These are phyloP conservation scores for Helicoverpa assulta DNA, from an alignment of 2,888 invertebrate species.

Conservation along the genomic window DNA sequence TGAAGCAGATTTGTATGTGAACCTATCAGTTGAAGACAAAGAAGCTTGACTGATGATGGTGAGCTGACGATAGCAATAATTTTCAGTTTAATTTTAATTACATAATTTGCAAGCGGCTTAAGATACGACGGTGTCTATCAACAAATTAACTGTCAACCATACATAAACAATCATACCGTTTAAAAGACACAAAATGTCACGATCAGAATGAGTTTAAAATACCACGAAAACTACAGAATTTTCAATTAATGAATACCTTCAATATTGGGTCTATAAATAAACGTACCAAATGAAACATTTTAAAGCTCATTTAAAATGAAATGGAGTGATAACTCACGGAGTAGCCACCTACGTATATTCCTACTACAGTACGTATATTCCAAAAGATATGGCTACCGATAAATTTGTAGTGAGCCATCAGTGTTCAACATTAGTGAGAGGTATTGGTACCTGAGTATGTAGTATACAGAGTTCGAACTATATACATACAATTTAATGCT, in stretches of 20 bases:
- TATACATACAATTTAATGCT: neutral
- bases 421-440: slow-evolving; percentile 61
- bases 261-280: slow-evolving; percentile 3
- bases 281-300: slow-evolving; percentile 8
- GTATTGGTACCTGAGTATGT: slow-evolving; percentile 1
- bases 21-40: too few species aligned
- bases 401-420: slow-evolving; percentile 72
- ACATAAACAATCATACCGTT: too few species aligned
- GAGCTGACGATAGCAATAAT: too few species aligned
- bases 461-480: neutral
- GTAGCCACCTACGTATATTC: slow-evolving; percentile 12
- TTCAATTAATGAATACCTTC: neutral
- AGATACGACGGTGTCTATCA: too few species aligned
- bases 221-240: neutral
- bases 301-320: slow-evolving; percentile 14
- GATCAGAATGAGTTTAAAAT: too few species aligned
- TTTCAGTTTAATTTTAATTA: too few species aligned
- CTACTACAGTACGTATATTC: slow-evolving; percentile 57
- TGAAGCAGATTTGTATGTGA: too few species aligned
- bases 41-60: too few species aligned
- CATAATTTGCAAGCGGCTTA: too few species aligned
- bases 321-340: slow-evolving; percentile 5
- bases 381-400: slow-evolving; percentile 72
- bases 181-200: too few species aligned
- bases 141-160: too few species aligned